Percentiles rank a stretch among this genome's conserved stretches.
phyloP scores from a whole-genome alignment of 2,888 invertebrate genomes.

The Ichneumoninae sp. region DNA sequence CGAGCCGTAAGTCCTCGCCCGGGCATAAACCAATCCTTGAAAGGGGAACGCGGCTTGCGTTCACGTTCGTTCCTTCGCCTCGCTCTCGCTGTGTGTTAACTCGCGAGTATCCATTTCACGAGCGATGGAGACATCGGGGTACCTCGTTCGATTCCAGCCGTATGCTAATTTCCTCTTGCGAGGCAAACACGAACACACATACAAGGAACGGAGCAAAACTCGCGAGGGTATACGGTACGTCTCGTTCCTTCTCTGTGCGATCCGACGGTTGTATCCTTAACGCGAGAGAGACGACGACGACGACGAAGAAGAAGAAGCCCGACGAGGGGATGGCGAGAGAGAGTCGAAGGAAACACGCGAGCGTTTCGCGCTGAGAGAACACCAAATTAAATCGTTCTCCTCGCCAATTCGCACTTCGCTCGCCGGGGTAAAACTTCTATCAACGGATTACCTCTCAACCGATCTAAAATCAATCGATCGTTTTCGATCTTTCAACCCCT shows the following conservation, averaged over 20 bases:
- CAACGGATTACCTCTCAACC: slow-evolving; percentile 28
- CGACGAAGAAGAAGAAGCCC: slow-evolving; percentile 68
- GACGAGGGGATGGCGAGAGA: slow-evolving; percentile 58
- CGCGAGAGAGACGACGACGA: slow-evolving; percentile 39
- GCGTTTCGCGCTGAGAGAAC: slow-evolving; percentile 52
- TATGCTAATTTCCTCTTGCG: slow-evolving; percentile 78
- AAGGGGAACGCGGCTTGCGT: slow-evolving; percentile 69
- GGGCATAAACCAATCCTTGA: slow-evolving; percentile 81
- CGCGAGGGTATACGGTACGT: slow-evolving; percentile 16
- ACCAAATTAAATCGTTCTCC: slow-evolving; percentile 62
- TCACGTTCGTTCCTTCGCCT: slow-evolving; percentile 47
- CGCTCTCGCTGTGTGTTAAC: slow-evolving; percentile 46
- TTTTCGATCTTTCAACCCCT: background rate
- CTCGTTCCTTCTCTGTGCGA: slow-evolving; percentile 25
- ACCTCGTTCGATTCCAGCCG: slow-evolving; percentile 78
- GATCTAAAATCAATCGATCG: background rate
- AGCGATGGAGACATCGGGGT: slow-evolving; percentile 82
- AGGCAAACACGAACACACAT: slow-evolving; percentile 66
- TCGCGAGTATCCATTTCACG: slow-evolving; percentile 81
- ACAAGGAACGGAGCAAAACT: slow-evolving; percentile 53
- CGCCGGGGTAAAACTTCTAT: slow-evolving; percentile 29
- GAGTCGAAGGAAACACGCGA: slow-evolving; percentile 56
- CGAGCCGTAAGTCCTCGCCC: slow-evolving; percentile 75
- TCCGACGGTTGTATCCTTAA: slow-evolving; percentile 30
- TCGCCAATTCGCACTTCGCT: slow-evolving; percentile 18